Base-by-base conservation (phyloP, 1,140 invertebrate genomes). In the Condylostylus longicornis region DNA sequence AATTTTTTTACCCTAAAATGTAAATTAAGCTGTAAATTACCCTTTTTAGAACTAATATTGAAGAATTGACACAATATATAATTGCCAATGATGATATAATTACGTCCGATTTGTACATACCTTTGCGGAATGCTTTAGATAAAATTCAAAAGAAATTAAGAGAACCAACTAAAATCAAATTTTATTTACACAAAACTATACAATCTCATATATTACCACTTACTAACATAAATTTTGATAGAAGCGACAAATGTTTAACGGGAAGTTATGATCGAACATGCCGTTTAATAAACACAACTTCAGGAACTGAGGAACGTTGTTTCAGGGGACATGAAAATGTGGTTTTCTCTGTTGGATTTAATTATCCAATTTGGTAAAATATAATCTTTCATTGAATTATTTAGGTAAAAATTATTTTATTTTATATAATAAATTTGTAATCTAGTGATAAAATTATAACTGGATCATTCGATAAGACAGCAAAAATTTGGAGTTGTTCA, bases 211-310 rank as follows among this genome's bases (percentile, higher is more conserved):
- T 83, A 17, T 58, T 85, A 30, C 82, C 82, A 9, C 54, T 86
- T 2, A 85, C 82, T 5, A 83, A 83, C 61, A 74, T 83, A 9
- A 71, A 75, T 29, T 79, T 84, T 51, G 75, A 79, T 50, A 77
- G 77, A 47, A 77, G 78, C 1, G 67, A 69, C 32, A 84, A 79
- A 55, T 84, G 80, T 59, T 58, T 84, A 33, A 79, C 82, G 2
- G 81, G 80, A 33, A 85, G 81, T 58, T 86, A 85, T 55, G 82
- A 87, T 57, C 62, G 81, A 47, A 85, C 81, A n/a, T 84, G 81
- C 61, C 82, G 82, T 58, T 65, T 86, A 39, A 84, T 82, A 75
- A 71, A 82, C 53, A 74, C 80, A 41, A 71, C 76, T 35, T 68
- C 68, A n/a, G 79, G 79, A 21, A 65, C 66, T 35, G 78, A 83